Evolutionary conservation across 2,888 invertebrate genomes (phyloP).

Genomic region (Dimorphilus gyrociliatus): DNA sequence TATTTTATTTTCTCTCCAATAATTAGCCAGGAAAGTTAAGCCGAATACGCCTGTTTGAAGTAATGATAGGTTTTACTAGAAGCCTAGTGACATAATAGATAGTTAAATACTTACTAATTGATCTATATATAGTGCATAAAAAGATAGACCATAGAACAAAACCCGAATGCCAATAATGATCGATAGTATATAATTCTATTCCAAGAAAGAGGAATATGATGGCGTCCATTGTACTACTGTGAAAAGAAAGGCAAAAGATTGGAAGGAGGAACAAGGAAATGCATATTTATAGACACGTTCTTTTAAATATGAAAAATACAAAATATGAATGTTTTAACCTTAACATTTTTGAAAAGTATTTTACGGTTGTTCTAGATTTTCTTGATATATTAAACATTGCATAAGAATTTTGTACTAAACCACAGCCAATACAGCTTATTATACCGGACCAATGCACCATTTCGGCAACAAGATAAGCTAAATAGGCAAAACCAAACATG

Average conservation of each 20-base stretch:
- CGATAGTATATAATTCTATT: constrained; percentile 40
- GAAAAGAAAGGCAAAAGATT: constrained; percentile 8
- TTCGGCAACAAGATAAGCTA: constrained; percentile 43
- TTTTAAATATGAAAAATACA: no score
- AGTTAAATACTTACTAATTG: no score
- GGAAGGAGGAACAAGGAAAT: no score
- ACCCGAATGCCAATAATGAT: constrained; percentile 39
- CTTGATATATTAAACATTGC: constrained; percentile 43
- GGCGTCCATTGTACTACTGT: constrained; percentile 42
- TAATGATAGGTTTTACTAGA: no score
- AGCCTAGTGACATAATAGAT: no score
- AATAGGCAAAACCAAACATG: constrained; percentile 42
- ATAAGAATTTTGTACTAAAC: constrained; percentile 43
- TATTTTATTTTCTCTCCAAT: constrained; percentile 34
- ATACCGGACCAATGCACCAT: constrained; percentile 45
- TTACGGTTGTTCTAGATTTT: constrained; percentile 43
- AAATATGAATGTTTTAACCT: constrained; percentile 34
- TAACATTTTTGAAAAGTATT: constrained; percentile 43
- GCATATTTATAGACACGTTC: no score
- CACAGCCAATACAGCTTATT: constrained; percentile 44
- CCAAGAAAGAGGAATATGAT: constrained; percentile 46
- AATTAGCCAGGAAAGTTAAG: constrained; percentile 40
- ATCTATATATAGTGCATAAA: no score
- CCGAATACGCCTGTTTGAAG: constrained; percentile 38
- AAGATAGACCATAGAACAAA: constrained; percentile 39